A percentile compares a stretch with the other conserved stretches of the same genome.
Evolutionary conservation across 2,888 invertebrate species (phyloP).

Genomic region (Drosophila parthenogenetica): DNA sequence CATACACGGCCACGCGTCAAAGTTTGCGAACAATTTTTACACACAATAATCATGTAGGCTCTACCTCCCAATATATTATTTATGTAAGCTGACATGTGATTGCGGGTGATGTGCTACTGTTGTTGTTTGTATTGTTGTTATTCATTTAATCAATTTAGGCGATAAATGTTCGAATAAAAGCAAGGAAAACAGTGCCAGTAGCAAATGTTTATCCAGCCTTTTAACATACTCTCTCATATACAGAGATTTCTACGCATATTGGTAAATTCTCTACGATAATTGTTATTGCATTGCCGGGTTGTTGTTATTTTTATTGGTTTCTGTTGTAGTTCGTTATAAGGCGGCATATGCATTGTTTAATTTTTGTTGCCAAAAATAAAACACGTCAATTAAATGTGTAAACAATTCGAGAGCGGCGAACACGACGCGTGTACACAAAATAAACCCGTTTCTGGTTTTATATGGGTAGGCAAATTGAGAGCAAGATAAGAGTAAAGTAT

Average conservation of each 20-base stretch:
- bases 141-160: constrained; percentile 58
- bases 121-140: constrained; percentile 32
- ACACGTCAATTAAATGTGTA: constrained; percentile 65
- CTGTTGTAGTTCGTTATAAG: constrained; percentile 16
- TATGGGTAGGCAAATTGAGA: constrained; percentile 36
- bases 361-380: constrained; percentile 65
- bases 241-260: constrained; percentile 44
- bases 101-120: constrained; percentile 16
- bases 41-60: constrained; percentile 48
- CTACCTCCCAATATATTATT: constrained; percentile 18
- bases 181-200: constrained; percentile 41
- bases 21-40: constrained; percentile 61
- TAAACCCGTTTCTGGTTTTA: constrained; percentile 41
- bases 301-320: constrained; percentile 15
- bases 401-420: constrained; percentile 48
- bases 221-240: constrained; percentile 49
- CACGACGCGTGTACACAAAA: constrained; percentile 40
- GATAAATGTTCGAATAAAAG: constrained; percentile 64
- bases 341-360: constrained; percentile 58
- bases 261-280: constrained; percentile 37
- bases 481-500: constrained; percentile 35
- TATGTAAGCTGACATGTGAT: constrained; percentile 59
- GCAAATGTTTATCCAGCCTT: constrained; percentile 54
- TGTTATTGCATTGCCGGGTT: constrained; percentile 27
- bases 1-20: constrained; percentile 56